Evolutionary conservation across 2,113 vertebrate species (phyloP).

Genomic region (Alligator mississippiensis): DNA sequence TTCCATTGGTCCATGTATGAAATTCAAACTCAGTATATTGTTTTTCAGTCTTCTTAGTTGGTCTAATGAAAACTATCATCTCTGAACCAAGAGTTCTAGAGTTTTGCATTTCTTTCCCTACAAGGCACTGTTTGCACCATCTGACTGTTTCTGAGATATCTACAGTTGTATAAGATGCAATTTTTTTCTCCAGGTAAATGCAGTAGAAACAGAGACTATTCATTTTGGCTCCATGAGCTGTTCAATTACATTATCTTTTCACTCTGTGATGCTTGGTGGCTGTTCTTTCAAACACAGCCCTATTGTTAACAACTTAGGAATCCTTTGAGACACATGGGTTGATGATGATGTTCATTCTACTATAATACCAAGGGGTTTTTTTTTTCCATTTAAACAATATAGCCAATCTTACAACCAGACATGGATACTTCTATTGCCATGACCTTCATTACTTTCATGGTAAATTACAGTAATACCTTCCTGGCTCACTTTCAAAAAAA

Average conservation of each 20-base stretch:
- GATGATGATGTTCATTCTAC: neutral
- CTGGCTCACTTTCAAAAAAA: slow-evolving; percentile 38
- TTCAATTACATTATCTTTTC: slow-evolving; percentile 4
- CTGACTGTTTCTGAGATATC: neutral
- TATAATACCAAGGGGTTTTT: neutral
- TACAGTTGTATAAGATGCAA: neutral
- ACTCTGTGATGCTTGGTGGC: neutral
- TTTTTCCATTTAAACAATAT: slow-evolving; percentile 1
- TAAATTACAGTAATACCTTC: neutral
- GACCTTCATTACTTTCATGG: neutral
- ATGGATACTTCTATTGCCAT: neutral
- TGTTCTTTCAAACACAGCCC: slow-evolving; percentile 22
- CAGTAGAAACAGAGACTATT: neutral
- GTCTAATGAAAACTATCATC: too few species aligned
- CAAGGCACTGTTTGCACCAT: neutral
- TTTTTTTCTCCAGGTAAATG: neutral
- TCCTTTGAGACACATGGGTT: neutral
- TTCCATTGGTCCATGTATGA: rapidly evolving
- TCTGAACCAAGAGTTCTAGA: too few species aligned
- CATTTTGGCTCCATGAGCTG: neutral
- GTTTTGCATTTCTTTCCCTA: neutral
- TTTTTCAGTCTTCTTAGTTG: neutral
- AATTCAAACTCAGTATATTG: neutral
- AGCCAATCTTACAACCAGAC: neutral
- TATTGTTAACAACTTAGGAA: slow-evolving; percentile 3